Conservation (phyloP, 2,113 vertebrate genomes). For the Mustela lutreola region DNA sequence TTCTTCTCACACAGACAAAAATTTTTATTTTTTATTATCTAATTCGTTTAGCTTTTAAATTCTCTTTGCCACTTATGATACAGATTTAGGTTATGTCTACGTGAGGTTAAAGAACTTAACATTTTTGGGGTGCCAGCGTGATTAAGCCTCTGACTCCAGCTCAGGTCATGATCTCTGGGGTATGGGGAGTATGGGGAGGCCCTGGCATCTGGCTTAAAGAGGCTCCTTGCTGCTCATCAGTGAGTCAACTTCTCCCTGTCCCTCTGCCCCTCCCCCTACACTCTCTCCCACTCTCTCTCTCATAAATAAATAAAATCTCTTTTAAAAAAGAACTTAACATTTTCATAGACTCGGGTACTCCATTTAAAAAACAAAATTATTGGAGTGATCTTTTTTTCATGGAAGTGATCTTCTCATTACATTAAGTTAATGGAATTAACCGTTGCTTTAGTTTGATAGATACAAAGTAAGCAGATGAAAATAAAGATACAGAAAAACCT, state of each 20-base stretch:
- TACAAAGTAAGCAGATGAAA: neutral
- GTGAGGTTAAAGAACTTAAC: neutral
- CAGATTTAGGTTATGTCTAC: neutral
- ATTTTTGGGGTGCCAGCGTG: neutral
- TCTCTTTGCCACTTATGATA: neutral
- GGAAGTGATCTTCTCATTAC: neutral
- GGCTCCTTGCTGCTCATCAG: neutral
- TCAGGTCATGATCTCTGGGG: neutral
- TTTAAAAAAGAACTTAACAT: neutral
- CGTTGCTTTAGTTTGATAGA: neutral
- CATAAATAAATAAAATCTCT: neutral
- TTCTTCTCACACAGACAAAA: neutral
- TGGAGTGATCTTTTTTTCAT: neutral
- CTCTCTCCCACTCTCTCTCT: neutral
- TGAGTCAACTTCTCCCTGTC: neutral
- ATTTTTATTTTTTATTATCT: neutral
- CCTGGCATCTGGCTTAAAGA: neutral
- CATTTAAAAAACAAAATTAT: neutral
- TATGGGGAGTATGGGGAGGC: neutral
- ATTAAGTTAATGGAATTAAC: neutral
- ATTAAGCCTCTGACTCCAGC: neutral
- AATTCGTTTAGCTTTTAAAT: slow-evolving; percentile 44
- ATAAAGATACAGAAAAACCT: neutral
- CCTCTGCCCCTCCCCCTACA: neutral
- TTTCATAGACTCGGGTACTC: neutral